Evolutionary conservation across 2,888 invertebrate genomes (phyloP).

Genomic region (Tridacna gigas): DNA sequence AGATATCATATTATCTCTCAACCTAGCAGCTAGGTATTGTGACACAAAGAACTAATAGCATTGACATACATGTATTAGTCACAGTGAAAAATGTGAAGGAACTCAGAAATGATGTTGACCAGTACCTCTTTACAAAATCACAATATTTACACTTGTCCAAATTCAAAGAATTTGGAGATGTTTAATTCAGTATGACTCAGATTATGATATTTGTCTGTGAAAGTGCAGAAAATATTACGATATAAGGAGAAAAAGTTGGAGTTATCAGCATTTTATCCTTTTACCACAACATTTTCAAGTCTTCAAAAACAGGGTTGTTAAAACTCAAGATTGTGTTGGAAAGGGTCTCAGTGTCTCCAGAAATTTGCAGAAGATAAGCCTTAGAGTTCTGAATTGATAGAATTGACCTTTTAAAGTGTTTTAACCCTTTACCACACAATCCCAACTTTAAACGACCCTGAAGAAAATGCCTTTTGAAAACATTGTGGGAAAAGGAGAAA

Average conservation of each 20-base stretch:
- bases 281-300: neutral
- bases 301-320: neutral
- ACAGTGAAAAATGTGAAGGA: too few species aligned
- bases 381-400: too few species aligned
- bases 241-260: neutral
- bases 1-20: neutral
- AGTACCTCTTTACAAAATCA: neutral
- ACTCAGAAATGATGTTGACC: too few species aligned
- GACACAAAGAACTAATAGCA: neutral
- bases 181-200: neutral
- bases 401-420: too few species aligned
- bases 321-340: too few species aligned
- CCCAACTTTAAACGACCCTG: too few species aligned
- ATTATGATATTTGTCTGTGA: neutral
- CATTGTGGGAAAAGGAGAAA: too few species aligned
- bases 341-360: too few species aligned
- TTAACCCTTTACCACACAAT: too few species aligned
- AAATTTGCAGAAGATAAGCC: too few species aligned
- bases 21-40: neutral
- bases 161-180: neutral
- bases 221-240: neutral
- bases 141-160: neutral
- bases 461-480: too few species aligned
- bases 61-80: too few species aligned
- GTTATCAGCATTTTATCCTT: neutral